Conservation (phyloP, 2,797 vertebrate genomes). For the Anolis apletophallus region DNA sequence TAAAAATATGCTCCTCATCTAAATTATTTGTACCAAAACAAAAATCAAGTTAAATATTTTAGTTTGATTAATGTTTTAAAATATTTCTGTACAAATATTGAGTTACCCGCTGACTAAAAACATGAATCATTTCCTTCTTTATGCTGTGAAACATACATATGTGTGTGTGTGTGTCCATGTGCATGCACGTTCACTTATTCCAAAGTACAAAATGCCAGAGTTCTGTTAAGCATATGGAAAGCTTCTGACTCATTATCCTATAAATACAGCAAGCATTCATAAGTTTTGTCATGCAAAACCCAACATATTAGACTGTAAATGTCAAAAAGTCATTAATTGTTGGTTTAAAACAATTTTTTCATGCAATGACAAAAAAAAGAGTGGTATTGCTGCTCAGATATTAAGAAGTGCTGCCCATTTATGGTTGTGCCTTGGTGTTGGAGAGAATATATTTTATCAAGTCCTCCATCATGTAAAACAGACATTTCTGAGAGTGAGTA, state of each 20-base stretch:
- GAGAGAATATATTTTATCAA: neutral
- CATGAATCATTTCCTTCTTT: conserved; percentile 54
- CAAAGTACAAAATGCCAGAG: conserved; percentile 58
- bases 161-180: neutral
- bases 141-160: conserved; percentile 65
- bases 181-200: conserved; percentile 60
- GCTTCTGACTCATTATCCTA: conserved; percentile 50
- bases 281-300: conserved; percentile 47
- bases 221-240: conserved; percentile 68
- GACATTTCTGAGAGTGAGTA: neutral
- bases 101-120: conserved; percentile 64
- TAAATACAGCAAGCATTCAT: conserved; percentile 49
- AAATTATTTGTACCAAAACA: neutral
- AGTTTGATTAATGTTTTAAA: conserved; percentile 66
- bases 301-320: conserved; percentile 44
- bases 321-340: neutral
- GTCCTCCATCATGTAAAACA: neutral
- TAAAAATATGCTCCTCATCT: neutral
- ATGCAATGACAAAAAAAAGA: rapidly evolving
- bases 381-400: neutral
- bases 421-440: neutral
- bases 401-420: neutral
- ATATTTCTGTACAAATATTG: conserved; percentile 66
- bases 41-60: conserved; percentile 49
- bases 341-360: neutral